These are phyloP conservation scores for Chrysaora quinquecirrha DNA, from an alignment of 30 jellyfish, hydroid and myxozoan species.

Conservation along the genomic window DNA sequence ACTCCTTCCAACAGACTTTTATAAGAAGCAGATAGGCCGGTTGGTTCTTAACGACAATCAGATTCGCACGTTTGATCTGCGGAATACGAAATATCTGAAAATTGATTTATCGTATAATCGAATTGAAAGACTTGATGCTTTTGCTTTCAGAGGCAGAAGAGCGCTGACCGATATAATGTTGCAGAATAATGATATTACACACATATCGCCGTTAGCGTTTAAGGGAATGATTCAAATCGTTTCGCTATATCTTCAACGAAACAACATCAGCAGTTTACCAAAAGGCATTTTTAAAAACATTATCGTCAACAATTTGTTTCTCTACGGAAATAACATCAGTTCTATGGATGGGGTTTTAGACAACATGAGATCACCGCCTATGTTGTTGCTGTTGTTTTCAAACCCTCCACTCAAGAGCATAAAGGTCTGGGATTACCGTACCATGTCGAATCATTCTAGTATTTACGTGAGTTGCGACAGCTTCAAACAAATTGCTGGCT, in stretches of 20 bases:
- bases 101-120: conserved; percentile 18
- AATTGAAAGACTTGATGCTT: neutral
- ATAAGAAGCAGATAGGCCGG: neutral
- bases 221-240: neutral
- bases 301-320: neutral
- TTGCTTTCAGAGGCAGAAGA: conserved; percentile 3
- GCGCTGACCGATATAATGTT: neutral
- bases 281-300: conserved; percentile 12
- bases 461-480: conserved; percentile 21
- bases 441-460: conserved; percentile 17
- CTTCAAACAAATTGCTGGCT: neutral
- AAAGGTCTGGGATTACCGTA: neutral
- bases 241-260: conserved; percentile 15
- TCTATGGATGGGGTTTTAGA: conserved; percentile 23
- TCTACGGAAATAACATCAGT: conserved; percentile 18
- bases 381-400: conserved; percentile 6
- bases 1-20: neutral
- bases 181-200: conserved; percentile 10
- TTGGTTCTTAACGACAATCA: neutral
- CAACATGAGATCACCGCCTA: conserved; percentile 1
- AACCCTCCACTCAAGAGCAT: conserved; percentile 8
- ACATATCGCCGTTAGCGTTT: conserved; percentile 32
- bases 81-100: neutral
- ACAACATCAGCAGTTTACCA: conserved; percentile 26
- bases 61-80: conserved; percentile 9